These are phyloP conservation scores for Sphyrna mokarran DNA, from an alignment of 2,113 vertebrate species.

Conservation along the genomic window DNA sequence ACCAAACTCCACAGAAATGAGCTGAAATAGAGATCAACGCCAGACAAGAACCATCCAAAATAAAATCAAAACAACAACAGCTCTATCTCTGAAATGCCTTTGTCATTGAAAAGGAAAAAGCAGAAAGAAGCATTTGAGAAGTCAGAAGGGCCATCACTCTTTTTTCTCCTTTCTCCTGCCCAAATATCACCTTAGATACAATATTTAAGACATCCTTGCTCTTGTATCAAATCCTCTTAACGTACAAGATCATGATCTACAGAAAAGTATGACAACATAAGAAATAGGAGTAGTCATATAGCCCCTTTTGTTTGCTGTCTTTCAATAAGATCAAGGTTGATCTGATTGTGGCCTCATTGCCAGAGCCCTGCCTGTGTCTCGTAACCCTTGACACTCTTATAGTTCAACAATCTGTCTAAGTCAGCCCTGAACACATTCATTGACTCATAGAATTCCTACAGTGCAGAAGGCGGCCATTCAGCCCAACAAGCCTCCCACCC, in stretches of 20 bases:
- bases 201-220: too few relatives aligned
- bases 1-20: not conserved
- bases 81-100: not conserved
- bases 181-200: not conserved
- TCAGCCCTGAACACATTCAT: not conserved
- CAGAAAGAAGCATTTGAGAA: not conserved
- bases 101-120: not conserved
- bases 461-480: too few relatives aligned
- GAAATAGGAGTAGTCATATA: not conserved
- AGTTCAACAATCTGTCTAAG: not conserved
- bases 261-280: not conserved
- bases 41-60: not conserved
- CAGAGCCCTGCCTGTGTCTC: not conserved
- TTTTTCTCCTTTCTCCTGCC: not conserved
- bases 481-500: too few relatives aligned
- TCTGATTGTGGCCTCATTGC: not conserved
- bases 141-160: not conserved
- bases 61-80: not conserved
- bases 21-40: not conserved
- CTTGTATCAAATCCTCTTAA: too few relatives aligned
- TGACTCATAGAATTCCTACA: not conserved
- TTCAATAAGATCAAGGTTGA: not conserved
- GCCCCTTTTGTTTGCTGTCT: not conserved
- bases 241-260: not conserved
- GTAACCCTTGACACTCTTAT: not conserved